These are phyloP conservation scores for Tinea semifulvella DNA, from an alignment of 2,888 invertebrate genomes.

Conservation along the genomic window DNA sequence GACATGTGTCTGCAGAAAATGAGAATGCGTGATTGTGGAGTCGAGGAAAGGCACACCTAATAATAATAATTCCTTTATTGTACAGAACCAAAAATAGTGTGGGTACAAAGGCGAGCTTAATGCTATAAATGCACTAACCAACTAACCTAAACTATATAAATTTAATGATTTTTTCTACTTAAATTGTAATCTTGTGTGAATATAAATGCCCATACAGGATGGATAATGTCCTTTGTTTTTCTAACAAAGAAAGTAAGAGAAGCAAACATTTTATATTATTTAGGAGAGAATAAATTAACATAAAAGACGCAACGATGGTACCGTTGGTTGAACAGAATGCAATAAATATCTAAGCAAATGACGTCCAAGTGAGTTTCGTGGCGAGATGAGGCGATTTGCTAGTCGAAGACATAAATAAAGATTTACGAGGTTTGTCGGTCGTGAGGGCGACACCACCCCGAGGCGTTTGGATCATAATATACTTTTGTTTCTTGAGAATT, in stretches of 20 bases:
- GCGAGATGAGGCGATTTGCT: conserved; percentile 28
- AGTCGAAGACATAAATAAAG: conserved; percentile 32
- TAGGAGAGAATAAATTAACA: conserved; percentile 59
- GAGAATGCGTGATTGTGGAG: no score
- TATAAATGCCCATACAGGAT: no score
- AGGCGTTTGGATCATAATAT: conserved; percentile 8
- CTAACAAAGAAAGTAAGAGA: background rate
- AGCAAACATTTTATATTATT: conserved; percentile 24
- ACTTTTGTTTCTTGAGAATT: conserved; percentile 11
- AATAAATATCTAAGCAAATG: conserved; percentile 47
- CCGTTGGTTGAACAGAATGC: conserved; percentile 22
- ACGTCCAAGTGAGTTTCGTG: conserved; percentile 28
- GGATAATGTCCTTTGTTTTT: no score
- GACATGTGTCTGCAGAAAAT: no score
- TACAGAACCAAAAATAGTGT: no score
- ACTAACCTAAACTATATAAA: no score
- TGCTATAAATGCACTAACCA: no score
- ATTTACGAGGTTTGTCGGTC: conserved; percentile 25
- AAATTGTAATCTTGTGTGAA: no score
- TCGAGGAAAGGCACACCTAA: no score
- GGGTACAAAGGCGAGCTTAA: no score
- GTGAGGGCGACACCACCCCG: conserved; percentile 14
- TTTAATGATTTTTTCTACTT: no score
- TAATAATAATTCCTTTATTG: no score
- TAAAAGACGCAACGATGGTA: conserved; percentile 36